Evolutionary conservation across 2,113 vertebrate genomes (phyloP).

Genomic region (Scalopus aquaticus): DNA sequence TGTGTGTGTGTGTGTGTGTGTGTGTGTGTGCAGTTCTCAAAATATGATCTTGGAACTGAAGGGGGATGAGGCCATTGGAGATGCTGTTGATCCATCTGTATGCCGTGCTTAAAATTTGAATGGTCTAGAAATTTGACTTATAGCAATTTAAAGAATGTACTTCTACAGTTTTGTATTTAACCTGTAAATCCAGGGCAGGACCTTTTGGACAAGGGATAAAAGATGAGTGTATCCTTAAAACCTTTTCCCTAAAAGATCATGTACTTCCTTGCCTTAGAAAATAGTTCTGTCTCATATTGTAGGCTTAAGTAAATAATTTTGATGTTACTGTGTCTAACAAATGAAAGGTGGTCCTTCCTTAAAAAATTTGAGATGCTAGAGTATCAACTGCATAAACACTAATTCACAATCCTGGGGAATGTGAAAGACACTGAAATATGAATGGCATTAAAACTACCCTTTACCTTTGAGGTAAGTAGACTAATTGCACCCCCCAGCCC

Average conservation of each 20-base stretch:
- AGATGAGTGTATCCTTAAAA: background rate
- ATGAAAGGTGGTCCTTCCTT: background rate
- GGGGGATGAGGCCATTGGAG: background rate
- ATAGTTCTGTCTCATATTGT: background rate
- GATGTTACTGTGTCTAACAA: background rate
- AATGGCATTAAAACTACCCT: background rate
- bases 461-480: background rate
- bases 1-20: background rate
- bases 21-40: background rate
- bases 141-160: background rate
- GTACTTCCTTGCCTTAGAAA: background rate
- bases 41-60: background rate
- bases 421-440: background rate
- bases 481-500: background rate
- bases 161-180: background rate
- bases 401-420: background rate
- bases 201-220: background rate
- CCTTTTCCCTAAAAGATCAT: background rate
- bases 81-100: background rate
- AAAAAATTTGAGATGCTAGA: background rate
- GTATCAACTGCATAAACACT: background rate
- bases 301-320: background rate
- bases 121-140: slow-evolving; percentile 3
- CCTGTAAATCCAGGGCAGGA: background rate
- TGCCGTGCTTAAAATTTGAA: background rate